phyloP scores from a whole-genome alignment of 2,797 vertebrate genomes.

The Macroramphosus scolopax region DNA sequence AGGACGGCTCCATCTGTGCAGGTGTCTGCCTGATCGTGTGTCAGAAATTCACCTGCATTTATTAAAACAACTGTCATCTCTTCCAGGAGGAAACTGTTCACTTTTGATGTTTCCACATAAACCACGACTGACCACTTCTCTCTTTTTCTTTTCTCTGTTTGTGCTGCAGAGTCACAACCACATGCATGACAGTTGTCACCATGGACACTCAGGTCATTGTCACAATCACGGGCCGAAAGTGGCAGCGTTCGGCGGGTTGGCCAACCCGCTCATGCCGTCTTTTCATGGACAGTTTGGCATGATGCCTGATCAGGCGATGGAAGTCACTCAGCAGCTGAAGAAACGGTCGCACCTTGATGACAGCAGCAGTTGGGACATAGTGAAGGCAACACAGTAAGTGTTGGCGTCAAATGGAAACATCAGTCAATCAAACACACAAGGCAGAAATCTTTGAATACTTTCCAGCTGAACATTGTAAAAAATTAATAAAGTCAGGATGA shows the following conservation, averaged over 20 bases:
- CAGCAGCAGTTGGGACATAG: conserved; percentile 89
- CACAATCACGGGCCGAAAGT: conserved; percentile 72
- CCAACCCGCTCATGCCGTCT: conserved; percentile 55
- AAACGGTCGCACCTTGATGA: conserved; percentile 80
- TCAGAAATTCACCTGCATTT: neutral
- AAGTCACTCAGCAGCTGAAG: conserved; percentile 74
- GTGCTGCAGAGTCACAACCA: conserved; percentile 64
- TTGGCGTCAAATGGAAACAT: too few relatives aligned
- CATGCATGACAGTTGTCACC: conserved; percentile 63
- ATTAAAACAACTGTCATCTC: neutral
- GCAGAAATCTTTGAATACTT: too few relatives aligned
- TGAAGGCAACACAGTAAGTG: conserved; percentile 94
- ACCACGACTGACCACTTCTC: too few relatives aligned
- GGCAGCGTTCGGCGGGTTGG: conserved; percentile 53
- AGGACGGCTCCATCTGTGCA: too few relatives aligned
- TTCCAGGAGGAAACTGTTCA: neutral
- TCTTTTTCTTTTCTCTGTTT: neutral
- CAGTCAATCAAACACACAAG: too few relatives aligned
- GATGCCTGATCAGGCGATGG: conserved; percentile 55
- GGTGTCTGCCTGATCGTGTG: too few relatives aligned
- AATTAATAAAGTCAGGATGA: too few relatives aligned
- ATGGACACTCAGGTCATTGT: conserved; percentile 65
- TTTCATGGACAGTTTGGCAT: conserved; percentile 67
- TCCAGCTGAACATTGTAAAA: too few relatives aligned
- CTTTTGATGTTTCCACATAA: too few relatives aligned